Percentiles rank a stretch among this genome's conserved stretches.
Evolutionary conservation across 2,888 invertebrate species (phyloP).

Genomic region (Mechanitis messenoides): DNA sequence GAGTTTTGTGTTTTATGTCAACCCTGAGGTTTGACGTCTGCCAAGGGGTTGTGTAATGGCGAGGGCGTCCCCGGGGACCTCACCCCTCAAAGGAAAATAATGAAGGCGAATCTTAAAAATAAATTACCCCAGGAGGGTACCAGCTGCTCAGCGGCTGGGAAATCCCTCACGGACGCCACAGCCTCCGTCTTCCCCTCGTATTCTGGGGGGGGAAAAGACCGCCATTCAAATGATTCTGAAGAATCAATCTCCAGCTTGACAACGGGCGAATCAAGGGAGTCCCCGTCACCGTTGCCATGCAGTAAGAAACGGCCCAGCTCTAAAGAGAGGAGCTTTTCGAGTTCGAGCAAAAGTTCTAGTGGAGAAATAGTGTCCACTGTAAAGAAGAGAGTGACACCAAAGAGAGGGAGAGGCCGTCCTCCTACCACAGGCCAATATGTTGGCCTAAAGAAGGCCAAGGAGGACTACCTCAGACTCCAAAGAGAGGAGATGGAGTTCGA

Average conservation of each 20-base stretch:
- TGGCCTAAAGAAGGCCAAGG: neutral
- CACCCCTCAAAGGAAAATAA: no score
- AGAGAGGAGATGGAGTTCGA: neutral
- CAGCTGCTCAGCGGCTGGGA: slow-evolving; percentile 4
- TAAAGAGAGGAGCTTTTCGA: no score
- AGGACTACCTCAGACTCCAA: neutral
- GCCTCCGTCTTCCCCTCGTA: slow-evolving; percentile 10
- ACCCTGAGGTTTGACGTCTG: no score
- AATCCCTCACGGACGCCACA: slow-evolving; percentile 9
- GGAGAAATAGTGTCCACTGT: no score
- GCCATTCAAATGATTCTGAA: neutral
- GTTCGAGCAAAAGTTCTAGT: no score
- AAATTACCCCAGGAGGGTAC: slow-evolving; percentile 12
- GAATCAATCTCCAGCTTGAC: neutral
- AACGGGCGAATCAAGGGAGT: neutral
- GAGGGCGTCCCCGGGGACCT: no score
- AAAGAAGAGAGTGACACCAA: neutral
- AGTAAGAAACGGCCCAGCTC: no score
- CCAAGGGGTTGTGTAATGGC: no score
- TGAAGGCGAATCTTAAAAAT: neutral
- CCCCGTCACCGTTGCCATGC: no score
- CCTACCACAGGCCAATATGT: neutral
- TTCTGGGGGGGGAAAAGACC: slow-evolving; percentile 8
- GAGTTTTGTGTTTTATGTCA: no score
- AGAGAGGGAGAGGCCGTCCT: neutral